Percentiles rank a stretch among this genome's conserved stretches.
Conservation (phyloP, 2,113 vertebrate genomes). For the Pao palembangensis region DNA sequence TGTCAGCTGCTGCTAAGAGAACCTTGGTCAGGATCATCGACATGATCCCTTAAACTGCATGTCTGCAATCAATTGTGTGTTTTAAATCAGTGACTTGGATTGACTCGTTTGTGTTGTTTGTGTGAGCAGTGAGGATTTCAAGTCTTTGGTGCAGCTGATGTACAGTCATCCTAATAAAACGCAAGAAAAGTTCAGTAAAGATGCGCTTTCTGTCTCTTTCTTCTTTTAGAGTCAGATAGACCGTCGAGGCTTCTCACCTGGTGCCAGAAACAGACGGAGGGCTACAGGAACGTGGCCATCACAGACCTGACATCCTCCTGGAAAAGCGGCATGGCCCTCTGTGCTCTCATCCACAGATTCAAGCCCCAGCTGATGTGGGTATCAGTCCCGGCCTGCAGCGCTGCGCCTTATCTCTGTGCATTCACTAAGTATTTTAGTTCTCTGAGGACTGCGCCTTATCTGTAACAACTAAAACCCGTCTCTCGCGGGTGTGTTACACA, state of each 20-base stretch:
- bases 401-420: neutral
- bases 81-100: no score
- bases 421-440: neutral
- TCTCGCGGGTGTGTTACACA: constrained; percentile 27
- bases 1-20: no score
- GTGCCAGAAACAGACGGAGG: constrained; percentile 94
- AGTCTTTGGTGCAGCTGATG: no score
- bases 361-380: constrained; percentile 92
- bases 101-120: no score
- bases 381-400: neutral
- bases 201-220: constrained; percentile 3
- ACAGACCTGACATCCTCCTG: constrained; percentile 88
- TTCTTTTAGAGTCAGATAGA: constrained; percentile 84
- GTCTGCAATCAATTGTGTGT: no score
- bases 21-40: no score
- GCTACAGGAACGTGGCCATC: constrained; percentile 81
- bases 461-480: neutral
- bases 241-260: constrained; percentile 90
- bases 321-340: constrained; percentile 86
- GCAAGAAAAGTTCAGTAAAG: no score
- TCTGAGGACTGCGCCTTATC: neutral
- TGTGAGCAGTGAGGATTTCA: neutral
- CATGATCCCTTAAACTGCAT: no score
- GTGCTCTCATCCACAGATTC: constrained; percentile 93
- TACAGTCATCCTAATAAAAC: no score